phyloP scores from a whole-genome alignment of 2,113 vertebrate species.

The Halichoerus grypus region DNA sequence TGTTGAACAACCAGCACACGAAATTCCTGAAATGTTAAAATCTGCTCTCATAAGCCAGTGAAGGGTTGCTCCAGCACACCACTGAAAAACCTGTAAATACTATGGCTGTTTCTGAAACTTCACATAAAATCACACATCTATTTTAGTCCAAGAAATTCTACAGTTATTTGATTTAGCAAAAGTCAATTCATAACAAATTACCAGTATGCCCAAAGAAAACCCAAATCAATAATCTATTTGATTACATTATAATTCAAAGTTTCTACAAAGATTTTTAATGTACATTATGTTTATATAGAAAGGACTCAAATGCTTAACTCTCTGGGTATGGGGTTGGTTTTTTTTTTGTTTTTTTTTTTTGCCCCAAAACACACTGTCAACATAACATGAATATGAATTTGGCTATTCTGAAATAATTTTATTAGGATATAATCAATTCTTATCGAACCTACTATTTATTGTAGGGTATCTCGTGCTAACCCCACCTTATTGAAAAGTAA shows the following conservation, averaged over 20 bases:
- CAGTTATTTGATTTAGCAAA: conserved; percentile 48
- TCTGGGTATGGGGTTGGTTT: background rate
- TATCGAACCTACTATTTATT: background rate
- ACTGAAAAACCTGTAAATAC: background rate
- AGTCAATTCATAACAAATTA: conserved; percentile 45
- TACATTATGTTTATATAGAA: conserved; percentile 39
- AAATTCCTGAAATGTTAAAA: conserved; percentile 53
- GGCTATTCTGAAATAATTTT: conserved; percentile 38
- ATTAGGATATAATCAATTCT: conserved; percentile 9
- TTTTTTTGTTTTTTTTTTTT: conserved; percentile 60
- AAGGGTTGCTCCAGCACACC: background rate
- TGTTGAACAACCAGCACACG: background rate
- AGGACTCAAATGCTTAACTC: background rate
- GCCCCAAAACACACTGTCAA: background rate
- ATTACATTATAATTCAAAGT: conserved; percentile 52
- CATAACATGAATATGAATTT: conserved; percentile 34
- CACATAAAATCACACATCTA: conserved; percentile 8
- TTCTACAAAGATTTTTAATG: conserved; percentile 47
- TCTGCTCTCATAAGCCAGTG: background rate
- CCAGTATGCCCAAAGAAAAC: conserved; percentile 21
- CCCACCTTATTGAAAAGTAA: background rate
- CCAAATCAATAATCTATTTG: conserved; percentile 24
- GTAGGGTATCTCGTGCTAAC: background rate
- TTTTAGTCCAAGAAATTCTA: conserved; percentile 32
- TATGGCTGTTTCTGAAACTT: conserved; percentile 25